Percentiles rank a stretch among this genome's conserved stretches.
Evolutionary conservation across 2,888 invertebrate genomes (phyloP).

Genomic region (Nezara viridula): DNA sequence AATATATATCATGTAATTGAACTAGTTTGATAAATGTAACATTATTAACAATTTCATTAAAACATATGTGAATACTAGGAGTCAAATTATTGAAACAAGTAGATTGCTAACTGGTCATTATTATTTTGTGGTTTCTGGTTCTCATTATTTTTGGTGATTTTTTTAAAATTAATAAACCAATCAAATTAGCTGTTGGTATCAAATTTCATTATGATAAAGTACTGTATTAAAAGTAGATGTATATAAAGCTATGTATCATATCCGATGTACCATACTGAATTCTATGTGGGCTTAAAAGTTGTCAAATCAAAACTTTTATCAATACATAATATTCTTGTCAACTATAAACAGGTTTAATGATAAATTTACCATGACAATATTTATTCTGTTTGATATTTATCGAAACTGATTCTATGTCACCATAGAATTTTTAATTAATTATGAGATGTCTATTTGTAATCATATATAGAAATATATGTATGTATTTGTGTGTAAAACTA

Average conservation of each 20-base stretch:
- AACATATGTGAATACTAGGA: background rate
- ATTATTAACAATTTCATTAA: too few species aligned
- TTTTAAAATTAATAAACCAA: background rate
- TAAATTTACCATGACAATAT: slow-evolving; percentile 30
- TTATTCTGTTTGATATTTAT: background rate
- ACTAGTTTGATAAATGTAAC: background rate
- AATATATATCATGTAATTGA: background rate
- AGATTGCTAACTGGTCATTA: background rate
- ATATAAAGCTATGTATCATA: background rate
- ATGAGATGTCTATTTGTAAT: background rate
- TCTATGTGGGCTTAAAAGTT: background rate
- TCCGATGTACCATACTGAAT: background rate
- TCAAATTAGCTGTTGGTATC: background rate
- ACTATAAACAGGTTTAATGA: background rate
- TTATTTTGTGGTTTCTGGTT: background rate
- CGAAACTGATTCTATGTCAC: slow-evolving; percentile 1
- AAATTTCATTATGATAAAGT: background rate
- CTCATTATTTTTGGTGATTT: background rate
- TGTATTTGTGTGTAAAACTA: background rate
- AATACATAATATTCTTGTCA: background rate
- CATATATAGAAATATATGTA: background rate
- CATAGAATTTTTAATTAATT: background rate
- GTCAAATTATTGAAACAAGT: background rate
- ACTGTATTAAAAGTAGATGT: background rate
- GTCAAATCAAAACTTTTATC: background rate